Percentiles rank a stretch among this genome's conserved stretches.
phyloP scores from a whole-genome alignment of 2,888 invertebrate species.

The Apamea anceps region DNA sequence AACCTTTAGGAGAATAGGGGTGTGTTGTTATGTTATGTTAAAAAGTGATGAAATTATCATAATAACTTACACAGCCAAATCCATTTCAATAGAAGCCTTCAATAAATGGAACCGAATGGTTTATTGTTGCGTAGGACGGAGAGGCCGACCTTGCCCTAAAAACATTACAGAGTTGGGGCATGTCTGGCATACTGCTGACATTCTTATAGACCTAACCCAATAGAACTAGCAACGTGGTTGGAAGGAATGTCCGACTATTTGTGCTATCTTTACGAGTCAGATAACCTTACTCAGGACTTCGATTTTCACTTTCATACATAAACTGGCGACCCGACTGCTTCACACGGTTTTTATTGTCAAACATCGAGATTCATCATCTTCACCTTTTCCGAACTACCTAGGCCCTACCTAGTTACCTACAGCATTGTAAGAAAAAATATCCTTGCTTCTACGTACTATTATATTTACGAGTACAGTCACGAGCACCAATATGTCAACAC shows the following conservation, averaged over 20 bases:
- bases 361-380: background rate
- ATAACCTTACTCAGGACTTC: background rate
- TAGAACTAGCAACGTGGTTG: constrained; percentile 11
- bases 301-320: background rate
- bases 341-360: background rate
- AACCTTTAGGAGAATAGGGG: background rate
- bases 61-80: background rate
- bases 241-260: constrained; percentile 9
- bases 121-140: constrained; percentile 18
- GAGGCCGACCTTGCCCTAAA: constrained; percentile 33
- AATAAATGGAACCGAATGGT: constrained; percentile 37
- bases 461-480: too few species aligned
- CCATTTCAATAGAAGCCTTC: constrained; percentile 24
- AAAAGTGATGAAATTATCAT: too few species aligned
- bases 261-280: background rate
- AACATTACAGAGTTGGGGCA: constrained; percentile 42
- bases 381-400: background rate
- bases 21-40: background rate
- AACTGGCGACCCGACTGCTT: background rate
- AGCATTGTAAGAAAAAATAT: too few species aligned
- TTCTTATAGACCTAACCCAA: constrained; percentile 32
- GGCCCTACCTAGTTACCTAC: too few species aligned
- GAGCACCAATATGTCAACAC: too few species aligned
- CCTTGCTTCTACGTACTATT: too few species aligned
- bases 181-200: constrained; percentile 33